Evolutionary conservation across 2,797 vertebrate species (phyloP).

Genomic region (Halcyon badia): DNA sequence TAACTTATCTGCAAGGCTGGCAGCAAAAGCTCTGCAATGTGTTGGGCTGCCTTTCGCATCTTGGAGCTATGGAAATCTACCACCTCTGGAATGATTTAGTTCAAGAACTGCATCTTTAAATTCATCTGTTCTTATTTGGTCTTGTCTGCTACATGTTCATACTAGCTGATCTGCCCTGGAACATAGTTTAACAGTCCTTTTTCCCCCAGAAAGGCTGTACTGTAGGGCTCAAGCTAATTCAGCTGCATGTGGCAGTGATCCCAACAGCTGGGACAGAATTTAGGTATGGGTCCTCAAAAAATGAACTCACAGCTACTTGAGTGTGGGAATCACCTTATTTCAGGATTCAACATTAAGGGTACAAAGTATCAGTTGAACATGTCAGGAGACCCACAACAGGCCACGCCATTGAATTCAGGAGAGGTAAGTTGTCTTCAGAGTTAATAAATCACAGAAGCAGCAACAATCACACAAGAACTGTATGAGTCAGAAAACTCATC

Average conservation of each 20-base stretch:
- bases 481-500: neutral
- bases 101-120: neutral
- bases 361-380: neutral
- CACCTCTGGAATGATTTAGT: neutral
- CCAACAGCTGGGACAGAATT: neutral
- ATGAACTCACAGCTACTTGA: neutral
- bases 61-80: neutral
- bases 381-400: neutral
- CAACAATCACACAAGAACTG: neutral
- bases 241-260: neutral
- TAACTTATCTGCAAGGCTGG: neutral
- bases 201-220: neutral
- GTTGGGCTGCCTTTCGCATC: neutral
- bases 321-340: neutral
- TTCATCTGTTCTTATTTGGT: neutral
- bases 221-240: neutral
- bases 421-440: neutral
- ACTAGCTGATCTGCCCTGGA: neutral
- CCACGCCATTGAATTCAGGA: neutral
- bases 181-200: neutral
- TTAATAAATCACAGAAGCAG: neutral
- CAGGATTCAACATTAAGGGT: neutral
- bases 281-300: neutral
- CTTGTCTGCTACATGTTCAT: neutral
- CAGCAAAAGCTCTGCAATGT: neutral